Conservation (phyloP, 2,797 vertebrate genomes). For the Helicolenus hilgendorfi region DNA sequence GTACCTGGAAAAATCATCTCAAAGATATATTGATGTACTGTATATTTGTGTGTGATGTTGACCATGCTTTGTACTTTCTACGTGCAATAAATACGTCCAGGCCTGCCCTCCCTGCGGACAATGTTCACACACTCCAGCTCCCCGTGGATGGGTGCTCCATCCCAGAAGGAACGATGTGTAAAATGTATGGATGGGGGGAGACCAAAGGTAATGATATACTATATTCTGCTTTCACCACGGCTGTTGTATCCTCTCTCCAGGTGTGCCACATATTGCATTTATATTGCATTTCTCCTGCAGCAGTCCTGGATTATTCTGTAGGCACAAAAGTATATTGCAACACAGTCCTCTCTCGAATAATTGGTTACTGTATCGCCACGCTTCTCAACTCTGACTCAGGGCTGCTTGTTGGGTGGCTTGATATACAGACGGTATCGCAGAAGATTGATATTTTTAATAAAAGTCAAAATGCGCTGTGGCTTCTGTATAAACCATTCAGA, state of each 20-base stretch:
- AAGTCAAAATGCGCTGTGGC: neutral
- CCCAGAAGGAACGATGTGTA: conserved; percentile 94
- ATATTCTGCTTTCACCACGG: neutral
- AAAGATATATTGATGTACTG: conserved; percentile 7
- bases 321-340: neutral
- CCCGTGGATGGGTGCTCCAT: conserved; percentile 96
- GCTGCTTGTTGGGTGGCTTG: neutral
- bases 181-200: conserved; percentile 98
- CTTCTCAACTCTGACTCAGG: neutral
- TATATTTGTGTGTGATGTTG: neutral
- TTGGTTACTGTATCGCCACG: neutral
- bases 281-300: conserved; percentile 19
- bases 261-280: conserved; percentile 11
- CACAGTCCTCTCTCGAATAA: neutral
- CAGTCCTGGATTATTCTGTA: neutral
- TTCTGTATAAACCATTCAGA: neutral
- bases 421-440: neutral
- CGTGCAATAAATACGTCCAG: conserved; percentile 81
- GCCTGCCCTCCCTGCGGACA: conserved; percentile 92
- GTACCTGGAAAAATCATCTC: conserved; percentile 59
- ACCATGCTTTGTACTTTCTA: conserved; percentile 12
- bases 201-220: conserved; percentile 94
- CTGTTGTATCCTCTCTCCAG: neutral
- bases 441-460: conserved; percentile 26
- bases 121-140: conserved; percentile 94